These are phyloP conservation scores for Ascaphus truei DNA, from an alignment of 2,113 vertebrate genomes.

Conservation along the genomic window DNA sequence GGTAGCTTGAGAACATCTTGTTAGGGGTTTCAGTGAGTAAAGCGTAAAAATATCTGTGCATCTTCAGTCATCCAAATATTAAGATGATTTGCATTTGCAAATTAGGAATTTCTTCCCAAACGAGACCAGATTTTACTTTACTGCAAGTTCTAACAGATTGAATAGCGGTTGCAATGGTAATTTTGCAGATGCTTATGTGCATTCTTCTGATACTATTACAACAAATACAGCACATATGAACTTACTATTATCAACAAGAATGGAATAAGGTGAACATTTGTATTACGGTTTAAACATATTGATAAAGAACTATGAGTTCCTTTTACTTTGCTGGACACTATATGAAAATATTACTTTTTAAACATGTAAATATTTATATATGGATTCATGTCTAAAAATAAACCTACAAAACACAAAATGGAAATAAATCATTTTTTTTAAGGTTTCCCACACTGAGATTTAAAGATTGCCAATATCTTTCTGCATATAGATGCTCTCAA, in stretches of 20 bases:
- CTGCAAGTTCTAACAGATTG: background rate
- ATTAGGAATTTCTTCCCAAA: conserved; percentile 8
- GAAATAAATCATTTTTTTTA: no score
- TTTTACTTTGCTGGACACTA: no score
- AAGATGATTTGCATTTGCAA: conserved; percentile 36
- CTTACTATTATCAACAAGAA: background rate
- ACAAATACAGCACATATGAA: background rate
- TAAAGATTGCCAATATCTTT: no score
- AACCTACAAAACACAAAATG: no score
- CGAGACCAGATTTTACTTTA: conserved; percentile 30
- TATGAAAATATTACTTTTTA: no score
- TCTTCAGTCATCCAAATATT: conserved; percentile 40
- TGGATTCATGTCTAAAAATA: no score
- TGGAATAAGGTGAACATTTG: background rate
- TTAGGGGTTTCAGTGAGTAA: conserved; percentile 37
- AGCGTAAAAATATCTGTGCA: conserved; percentile 40
- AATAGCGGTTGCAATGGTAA: conserved; percentile 31
- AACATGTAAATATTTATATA: no score
- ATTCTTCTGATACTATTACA: conserved; percentile 27
- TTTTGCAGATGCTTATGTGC: conserved; percentile 30
- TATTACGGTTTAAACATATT: conserved; percentile 1
- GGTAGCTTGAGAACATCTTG: conserved; percentile 47
- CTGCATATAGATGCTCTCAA: no score
- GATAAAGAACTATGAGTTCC: background rate
- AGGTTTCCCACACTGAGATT: no score